Evolutionary conservation across 2,888 invertebrate genomes (phyloP).

Genomic region (Conchocele bisecta): DNA sequence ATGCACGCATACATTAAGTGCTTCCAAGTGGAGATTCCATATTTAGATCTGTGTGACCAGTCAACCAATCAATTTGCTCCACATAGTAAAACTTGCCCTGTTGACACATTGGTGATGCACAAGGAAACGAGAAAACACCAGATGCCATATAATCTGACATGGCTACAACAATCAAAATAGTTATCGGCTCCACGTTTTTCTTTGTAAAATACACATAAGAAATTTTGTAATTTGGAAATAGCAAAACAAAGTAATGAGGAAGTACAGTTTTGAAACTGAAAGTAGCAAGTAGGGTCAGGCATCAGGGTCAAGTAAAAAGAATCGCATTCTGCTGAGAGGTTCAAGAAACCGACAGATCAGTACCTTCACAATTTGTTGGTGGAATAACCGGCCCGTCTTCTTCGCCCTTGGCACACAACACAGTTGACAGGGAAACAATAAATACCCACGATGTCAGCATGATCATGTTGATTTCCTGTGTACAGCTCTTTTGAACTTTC

Average conservation of each 20-base stretch:
- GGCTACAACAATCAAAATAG: no score
- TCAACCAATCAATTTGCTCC: conserved; percentile 46
- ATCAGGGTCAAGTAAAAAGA: neutral
- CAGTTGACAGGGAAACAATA: neutral
- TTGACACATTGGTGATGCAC: no score
- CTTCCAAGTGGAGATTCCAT: no score
- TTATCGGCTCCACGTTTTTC: no score
- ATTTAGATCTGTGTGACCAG: no score
- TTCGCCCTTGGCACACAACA: conserved; percentile 32
- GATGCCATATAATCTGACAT: no score
- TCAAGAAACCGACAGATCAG: neutral
- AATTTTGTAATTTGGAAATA: neutral
- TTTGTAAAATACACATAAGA: conserved; percentile 1
- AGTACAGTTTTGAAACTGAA: conserved; percentile 33
- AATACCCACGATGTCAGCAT: conserved; percentile 4
- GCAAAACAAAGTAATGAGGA: neutral
- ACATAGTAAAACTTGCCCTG: no score
- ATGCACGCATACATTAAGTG: no score
- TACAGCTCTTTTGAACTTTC: no score
- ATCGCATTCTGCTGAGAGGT: neutral
- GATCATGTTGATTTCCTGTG: no score
- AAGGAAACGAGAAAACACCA: no score
- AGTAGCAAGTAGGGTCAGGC: conserved; percentile 23
- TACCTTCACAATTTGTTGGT: conserved; percentile 74
- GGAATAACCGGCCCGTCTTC: conserved; percentile 65